A percentile compares a stretch with the other conserved stretches of the same genome.
phyloP scores from a whole-genome alignment of 2,797 vertebrate species.

The Helostoma temminkii region DNA sequence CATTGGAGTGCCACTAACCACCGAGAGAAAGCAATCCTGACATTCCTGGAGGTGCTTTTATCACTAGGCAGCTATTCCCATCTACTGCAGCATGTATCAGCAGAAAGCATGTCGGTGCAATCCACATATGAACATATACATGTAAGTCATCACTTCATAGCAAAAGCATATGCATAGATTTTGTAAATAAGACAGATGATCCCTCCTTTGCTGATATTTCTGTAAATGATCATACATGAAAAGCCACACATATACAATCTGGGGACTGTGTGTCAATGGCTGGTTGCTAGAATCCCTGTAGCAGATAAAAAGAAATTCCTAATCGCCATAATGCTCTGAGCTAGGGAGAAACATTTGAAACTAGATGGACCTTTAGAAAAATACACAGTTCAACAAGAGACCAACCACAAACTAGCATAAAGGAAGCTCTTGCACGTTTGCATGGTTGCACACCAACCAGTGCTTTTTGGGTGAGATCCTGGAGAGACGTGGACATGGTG shows the following conservation, averaged over 20 bases:
- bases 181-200: conserved; percentile 44
- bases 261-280: conserved; percentile 33
- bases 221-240: conserved; percentile 60
- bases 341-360: conserved; percentile 7
- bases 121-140: conserved; percentile 34
- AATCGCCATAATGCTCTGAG: conserved; percentile 2
- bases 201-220: conserved; percentile 21
- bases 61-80: conserved; percentile 63
- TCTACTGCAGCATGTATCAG: conserved; percentile 57
- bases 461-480: too few species aligned
- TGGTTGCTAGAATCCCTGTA: conserved; percentile 32
- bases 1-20: conserved; percentile 74
- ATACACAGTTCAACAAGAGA: conserved; percentile 4
- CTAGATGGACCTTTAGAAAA: not conserved
- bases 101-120: conserved; percentile 50
- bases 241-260: conserved; percentile 69
- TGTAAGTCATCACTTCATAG: conserved; percentile 42
- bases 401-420: too few species aligned
- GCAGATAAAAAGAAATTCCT: conserved; percentile 21
- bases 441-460: too few species aligned
- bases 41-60: conserved; percentile 79
- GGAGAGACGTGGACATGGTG: too few species aligned
- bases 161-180: conserved; percentile 48
- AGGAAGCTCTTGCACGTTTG: too few species aligned
- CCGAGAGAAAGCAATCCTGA: conserved; percentile 79